Evolutionary conservation across 2,113 vertebrate genomes (phyloP), one percentile per base, ranked within the genome.

Genomic region (Lepus americanus): DNA sequence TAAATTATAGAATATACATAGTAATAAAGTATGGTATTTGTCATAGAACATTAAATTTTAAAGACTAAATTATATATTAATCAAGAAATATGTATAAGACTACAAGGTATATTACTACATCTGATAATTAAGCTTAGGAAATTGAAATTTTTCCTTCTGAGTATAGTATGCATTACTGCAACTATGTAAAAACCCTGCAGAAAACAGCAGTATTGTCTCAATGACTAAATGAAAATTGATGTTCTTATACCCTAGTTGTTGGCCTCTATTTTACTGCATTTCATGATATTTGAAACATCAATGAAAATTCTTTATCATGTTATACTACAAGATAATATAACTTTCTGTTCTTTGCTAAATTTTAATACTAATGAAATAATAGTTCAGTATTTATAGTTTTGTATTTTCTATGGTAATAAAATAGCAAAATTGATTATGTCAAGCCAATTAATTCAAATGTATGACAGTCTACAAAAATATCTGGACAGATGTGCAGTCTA

Each of bases 331-430:
- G 9, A 36, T 22, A 36, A 20, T n/a, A 87, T 31, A 63, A 59
- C 17, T 78, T 92, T 81, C 63, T 39, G 4, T 81, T 69, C 9
- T 81, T 81, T 67, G n/a, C 27, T 17, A 63, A 12, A 63, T 63
- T 77, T 93, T 92, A 76, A 22, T 27, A 76, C 67, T 64, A 61
- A 96, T 87, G n/a, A 61, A 89, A 36, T 76, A 77, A 31, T 23
- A 33, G 74, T 44, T 63, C 31, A 17, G 0, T 0, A 13, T 77
- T 78, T 61, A 67, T 70, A 89, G 36, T 39, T 87, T 74, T 76
- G 4, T 11, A 76, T 77, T 70, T 90, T 27, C 4, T 23, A 5
- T 5, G 25, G 17, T 69, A 81, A 79, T 87, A 67, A 79, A 70
- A 64, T 1, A 76, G 17, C 23, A 23, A 67, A 80, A 6, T 81